Evolutionary conservation across 2,888 invertebrate genomes (phyloP).

Genomic region (Drosophila subquinaria): DNA sequence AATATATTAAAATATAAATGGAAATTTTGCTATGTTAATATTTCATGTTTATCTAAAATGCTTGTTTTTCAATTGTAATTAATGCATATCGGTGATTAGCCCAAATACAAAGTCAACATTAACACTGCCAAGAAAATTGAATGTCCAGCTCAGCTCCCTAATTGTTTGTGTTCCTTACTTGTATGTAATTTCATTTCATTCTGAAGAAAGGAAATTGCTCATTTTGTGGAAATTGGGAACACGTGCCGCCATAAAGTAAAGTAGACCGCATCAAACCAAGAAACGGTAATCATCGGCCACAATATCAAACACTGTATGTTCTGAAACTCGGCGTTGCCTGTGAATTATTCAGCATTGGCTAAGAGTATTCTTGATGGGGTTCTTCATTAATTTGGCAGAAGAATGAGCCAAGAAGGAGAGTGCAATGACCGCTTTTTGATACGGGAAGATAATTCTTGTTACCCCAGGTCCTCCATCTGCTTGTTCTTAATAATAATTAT

Average conservation of each 20-base stretch:
- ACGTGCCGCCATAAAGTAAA: constrained; percentile 57
- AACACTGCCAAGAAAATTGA: not conserved
- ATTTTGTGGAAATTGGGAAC: constrained; percentile 60
- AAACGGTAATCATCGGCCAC: constrained; percentile 3
- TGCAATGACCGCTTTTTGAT: not conserved
- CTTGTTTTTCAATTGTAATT: not conserved
- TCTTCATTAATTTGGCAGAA: not conserved
- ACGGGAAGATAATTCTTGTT: not conserved
- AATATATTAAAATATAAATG: constrained; percentile 38
- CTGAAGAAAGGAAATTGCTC: constrained; percentile 53
- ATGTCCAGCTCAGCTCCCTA: not conserved
- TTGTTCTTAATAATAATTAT: not conserved
- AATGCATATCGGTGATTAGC: not conserved
- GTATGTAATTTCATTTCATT: constrained; percentile 57
- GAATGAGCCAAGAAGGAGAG: not conserved
- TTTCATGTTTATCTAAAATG: not conserved
- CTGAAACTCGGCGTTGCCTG: not conserved
- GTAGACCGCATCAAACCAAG: constrained; percentile 12
- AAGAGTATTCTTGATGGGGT: not conserved
- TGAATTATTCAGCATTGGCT: not conserved
- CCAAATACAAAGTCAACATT: not conserved
- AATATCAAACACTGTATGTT: not conserved
- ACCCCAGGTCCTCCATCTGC: not conserved
- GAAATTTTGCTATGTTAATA: not conserved
- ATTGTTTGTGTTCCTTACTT: constrained; percentile 28